A percentile compares a stretch with the other conserved stretches of the same genome.
phyloP scores from a whole-genome alignment of 2,888 invertebrate genomes.

The Dendrolimus houi region DNA sequence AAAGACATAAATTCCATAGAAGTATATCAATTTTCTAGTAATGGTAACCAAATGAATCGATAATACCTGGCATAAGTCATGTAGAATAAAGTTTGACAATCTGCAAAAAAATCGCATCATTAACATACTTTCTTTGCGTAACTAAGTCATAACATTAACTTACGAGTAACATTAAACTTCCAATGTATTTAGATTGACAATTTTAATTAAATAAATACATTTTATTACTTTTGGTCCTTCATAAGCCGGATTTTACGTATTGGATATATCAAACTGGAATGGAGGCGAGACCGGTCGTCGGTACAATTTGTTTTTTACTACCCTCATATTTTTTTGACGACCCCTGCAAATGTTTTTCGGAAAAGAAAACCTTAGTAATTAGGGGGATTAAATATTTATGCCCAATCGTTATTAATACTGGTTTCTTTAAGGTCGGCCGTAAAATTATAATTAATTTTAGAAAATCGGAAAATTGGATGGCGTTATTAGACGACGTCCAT shows the following conservation, averaged over 20 bases:
- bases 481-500: too few relatives aligned
- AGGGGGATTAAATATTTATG: neutral
- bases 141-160: too few relatives aligned
- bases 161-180: too few relatives aligned
- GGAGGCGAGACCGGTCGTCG: neutral
- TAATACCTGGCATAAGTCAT: too few relatives aligned
- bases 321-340: neutral
- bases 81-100: too few relatives aligned
- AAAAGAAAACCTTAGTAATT: neutral
- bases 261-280: neutral
- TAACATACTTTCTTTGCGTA: too few relatives aligned
- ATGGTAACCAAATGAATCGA: too few relatives aligned
- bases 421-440: neutral
- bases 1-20: too few relatives aligned
- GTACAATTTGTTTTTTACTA: neutral
- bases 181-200: neutral
- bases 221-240: neutral
- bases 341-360: neutral
- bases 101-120: too few relatives aligned
- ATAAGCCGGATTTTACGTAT: neutral
- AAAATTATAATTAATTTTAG: neutral
- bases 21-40: too few relatives aligned
- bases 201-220: neutral
- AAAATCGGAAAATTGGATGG: too few relatives aligned
- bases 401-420: neutral